Percentiles rank a stretch among this genome's conserved stretches.
Conservation (phyloP, 2,888 invertebrate genomes). For the Cremastobaeus sp. region DNA sequence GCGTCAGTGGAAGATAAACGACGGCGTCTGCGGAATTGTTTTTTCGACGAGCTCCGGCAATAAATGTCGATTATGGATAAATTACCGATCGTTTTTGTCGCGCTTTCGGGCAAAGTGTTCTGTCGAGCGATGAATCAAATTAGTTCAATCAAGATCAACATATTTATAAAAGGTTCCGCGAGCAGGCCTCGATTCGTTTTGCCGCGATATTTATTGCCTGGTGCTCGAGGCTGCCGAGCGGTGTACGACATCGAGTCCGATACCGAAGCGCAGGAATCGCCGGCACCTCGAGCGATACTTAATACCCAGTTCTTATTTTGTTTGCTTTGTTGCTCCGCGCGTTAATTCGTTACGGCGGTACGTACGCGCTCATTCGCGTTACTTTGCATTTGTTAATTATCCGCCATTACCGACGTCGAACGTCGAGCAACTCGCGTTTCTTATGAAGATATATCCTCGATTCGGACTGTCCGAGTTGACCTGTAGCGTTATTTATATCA, state of each 20-base stretch:
- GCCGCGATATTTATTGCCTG: slow-evolving; percentile 46
- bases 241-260: slow-evolving; percentile 38
- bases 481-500: no score
- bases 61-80: slow-evolving; percentile 37
- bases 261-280: slow-evolving; percentile 47
- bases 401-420: slow-evolving; percentile 22
- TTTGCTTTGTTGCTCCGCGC: slow-evolving; percentile 32
- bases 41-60: slow-evolving; percentile 12
- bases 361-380: slow-evolving; percentile 23
- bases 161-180: slow-evolving; percentile 66
- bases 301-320: slow-evolving; percentile 40
- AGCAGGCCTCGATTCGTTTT: slow-evolving; percentile 43
- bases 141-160: slow-evolving; percentile 67
- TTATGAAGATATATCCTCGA: no score
- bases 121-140: slow-evolving; percentile 65
- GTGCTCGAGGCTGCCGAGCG: no score
- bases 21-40: slow-evolving; percentile 5
- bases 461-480: no score
- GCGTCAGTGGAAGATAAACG: slow-evolving; percentile 4
- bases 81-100: slow-evolving; percentile 42
- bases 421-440: slow-evolving; percentile 4
- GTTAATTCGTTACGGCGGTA: slow-evolving; percentile 27
- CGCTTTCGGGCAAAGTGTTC: slow-evolving; percentile 49
- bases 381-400: slow-evolving; percentile 46
- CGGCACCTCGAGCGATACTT: slow-evolving; percentile 59